Conservation (phyloP, 2,113 vertebrate species). For the Pseudolaguvia tuberculata region DNA sequence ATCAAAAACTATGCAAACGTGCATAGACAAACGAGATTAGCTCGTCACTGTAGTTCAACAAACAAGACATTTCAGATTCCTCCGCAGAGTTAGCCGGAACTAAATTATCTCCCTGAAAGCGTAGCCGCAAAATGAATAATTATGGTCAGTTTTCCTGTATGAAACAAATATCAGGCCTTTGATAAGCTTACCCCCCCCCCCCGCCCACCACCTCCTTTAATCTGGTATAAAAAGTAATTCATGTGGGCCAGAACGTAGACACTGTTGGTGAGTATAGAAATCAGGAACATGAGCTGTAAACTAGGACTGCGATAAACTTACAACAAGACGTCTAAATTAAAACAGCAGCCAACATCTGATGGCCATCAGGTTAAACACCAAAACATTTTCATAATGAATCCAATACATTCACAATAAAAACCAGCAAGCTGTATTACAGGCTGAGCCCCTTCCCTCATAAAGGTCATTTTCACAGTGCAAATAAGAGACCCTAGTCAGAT, state of each 20-base stretch:
- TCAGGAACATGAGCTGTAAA: constrained; percentile 9
- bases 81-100: constrained; percentile 58
- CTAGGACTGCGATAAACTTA: constrained; percentile 8
- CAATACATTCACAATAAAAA: constrained; percentile 11
- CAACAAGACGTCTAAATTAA: constrained; percentile 1
- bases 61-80: constrained; percentile 21
- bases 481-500: not conserved
- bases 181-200: too few species aligned
- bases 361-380: not conserved
- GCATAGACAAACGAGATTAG: constrained; percentile 62
- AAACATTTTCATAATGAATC: not conserved
- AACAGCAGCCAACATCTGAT: constrained; percentile 13
- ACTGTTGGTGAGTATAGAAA: constrained; percentile 14
- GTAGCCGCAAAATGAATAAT: constrained; percentile 6
- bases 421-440: constrained; percentile 6
- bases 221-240: constrained; percentile 26
- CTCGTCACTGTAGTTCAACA: constrained; percentile 45
- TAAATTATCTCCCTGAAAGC: not conserved
- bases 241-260: not conserved
- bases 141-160: not conserved
- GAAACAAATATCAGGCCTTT: constrained; percentile 35
- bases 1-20: constrained; percentile 71
- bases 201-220: constrained; percentile 31
- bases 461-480: not conserved
- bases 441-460: not conserved